Evolutionary conservation across 2,113 vertebrate species (phyloP).

Genomic region (Notarius quadriscutis): DNA sequence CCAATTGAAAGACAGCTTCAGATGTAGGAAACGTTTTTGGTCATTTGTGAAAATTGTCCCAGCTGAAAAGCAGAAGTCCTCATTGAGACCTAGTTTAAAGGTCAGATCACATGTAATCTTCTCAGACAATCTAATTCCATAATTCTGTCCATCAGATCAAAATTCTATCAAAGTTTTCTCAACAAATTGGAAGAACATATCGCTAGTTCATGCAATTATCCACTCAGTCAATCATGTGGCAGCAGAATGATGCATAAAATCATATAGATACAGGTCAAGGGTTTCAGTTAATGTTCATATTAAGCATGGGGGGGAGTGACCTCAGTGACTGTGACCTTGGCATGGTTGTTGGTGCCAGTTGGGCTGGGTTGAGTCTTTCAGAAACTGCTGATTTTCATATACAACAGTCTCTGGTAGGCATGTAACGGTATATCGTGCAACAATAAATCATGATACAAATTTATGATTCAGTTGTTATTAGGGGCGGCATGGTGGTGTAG

Average conservation of each 20-base stretch:
- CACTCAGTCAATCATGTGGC: background rate
- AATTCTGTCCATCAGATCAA: background rate
- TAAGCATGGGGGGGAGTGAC: background rate
- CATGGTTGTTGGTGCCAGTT: background rate
- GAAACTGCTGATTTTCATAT: background rate
- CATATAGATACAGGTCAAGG: background rate
- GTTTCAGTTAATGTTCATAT: background rate
- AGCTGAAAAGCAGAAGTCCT: background rate
- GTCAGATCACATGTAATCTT: background rate
- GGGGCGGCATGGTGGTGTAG: too few relatives aligned
- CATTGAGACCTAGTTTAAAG: background rate
- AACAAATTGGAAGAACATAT: background rate
- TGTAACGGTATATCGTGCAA: too few relatives aligned
- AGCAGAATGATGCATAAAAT: background rate
- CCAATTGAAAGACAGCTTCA: background rate
- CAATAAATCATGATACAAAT: too few relatives aligned
- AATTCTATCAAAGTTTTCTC: background rate
- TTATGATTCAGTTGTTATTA: too few relatives aligned
- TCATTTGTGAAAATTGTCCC: background rate
- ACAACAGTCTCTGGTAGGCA: background rate
- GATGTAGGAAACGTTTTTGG: background rate
- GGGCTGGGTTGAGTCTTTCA: background rate
- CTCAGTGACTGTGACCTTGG: background rate
- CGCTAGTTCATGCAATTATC: background rate
- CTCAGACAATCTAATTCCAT: background rate